Percentiles rank a stretch among this genome's conserved stretches.
These are phyloP conservation scores for Oxyteleia sp. DNA, from an alignment of 2,888 invertebrate species.

Conservation along the genomic window DNA sequence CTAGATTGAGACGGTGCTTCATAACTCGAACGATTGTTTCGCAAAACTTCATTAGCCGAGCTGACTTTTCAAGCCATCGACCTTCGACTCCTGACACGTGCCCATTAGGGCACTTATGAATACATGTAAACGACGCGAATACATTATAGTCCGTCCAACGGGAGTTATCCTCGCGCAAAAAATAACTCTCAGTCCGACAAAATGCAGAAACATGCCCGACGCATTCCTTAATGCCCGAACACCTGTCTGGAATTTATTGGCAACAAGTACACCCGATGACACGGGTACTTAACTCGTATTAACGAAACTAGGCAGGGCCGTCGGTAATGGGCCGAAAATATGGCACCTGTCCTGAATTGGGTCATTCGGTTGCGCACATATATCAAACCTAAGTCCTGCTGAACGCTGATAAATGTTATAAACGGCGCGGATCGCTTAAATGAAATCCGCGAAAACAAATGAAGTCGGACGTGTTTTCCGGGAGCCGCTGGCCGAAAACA, in stretches of 20 bases:
- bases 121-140: slow-evolving; percentile 45
- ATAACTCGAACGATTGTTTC: slow-evolving; percentile 35
- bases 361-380: slow-evolving; percentile 41
- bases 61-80: slow-evolving; percentile 38
- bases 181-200: background rate
- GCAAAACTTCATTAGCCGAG: slow-evolving; percentile 47
- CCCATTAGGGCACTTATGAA: slow-evolving; percentile 50
- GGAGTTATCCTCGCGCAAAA: slow-evolving; percentile 3
- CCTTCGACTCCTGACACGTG: slow-evolving; percentile 48
- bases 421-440: slow-evolving; percentile 36
- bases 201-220: slow-evolving; percentile 25
- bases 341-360: slow-evolving; percentile 52
- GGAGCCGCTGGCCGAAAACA: slow-evolving; percentile 22
- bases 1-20: slow-evolving; percentile 4
- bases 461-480: slow-evolving; percentile 9
- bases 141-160: slow-evolving; percentile 29
- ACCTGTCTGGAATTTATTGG: slow-evolving; percentile 50
- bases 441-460: slow-evolving; percentile 56
- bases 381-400: slow-evolving; percentile 51
- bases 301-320: slow-evolving; percentile 24
- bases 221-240: slow-evolving; percentile 29
- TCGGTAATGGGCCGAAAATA: slow-evolving; percentile 42
- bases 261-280: slow-evolving; percentile 34
- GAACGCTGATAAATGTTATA: slow-evolving; percentile 62
- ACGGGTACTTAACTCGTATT: slow-evolving; percentile 48